Evolutionary conservation across 2,888 invertebrate species (phyloP), one percentile per base, ranked within the genome.

Genomic region (Spialia ferax): DNA sequence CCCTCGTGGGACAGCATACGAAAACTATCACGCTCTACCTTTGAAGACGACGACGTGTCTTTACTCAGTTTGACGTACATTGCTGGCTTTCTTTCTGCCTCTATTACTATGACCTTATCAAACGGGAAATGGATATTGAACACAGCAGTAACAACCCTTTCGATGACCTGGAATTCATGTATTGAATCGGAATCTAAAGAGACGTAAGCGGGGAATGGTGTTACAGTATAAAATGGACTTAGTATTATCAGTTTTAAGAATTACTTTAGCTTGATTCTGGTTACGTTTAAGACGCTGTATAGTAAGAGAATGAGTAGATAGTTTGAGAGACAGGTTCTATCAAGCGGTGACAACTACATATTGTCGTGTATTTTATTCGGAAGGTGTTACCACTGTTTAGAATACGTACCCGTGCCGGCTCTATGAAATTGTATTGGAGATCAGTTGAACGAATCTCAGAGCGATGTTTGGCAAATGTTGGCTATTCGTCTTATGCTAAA

Each of bases 321-420:
- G 89, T 88, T 91, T 91, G 93, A 93, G 79, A 89, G 93, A 91
- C 93, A 91, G 89, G 84, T 85, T 82, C 93, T 92, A 93, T 93
- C 93, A 93, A 88, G 81, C 75, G 78, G 83, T 91, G 93, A 93
- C 93, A 92, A 86, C 89, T 91, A 93, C 89, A 90, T 93, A 93
- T 91, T 90, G 91, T 85, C 82, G 84, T 82, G 83, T 88, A 86
- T 91, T 90, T 89, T 88, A 89, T 89, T 86, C 79, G 85, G 83
- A 79, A 87, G 86, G 86, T 88, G 87, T 86, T 86, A 86, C 87
- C 85, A 86, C 82, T 84, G 84, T 82, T 85, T 84, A 79, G 86
- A 86, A 83, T 74, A 81, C 80, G 81, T 81, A 77, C 18, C 42
- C 80, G 81, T 81, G 77, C 18, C 42, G 15, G 18, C 79, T 83